Base-by-base conservation (phyloP, 2,113 vertebrate genomes). In the Platichthys stellatus region DNA sequence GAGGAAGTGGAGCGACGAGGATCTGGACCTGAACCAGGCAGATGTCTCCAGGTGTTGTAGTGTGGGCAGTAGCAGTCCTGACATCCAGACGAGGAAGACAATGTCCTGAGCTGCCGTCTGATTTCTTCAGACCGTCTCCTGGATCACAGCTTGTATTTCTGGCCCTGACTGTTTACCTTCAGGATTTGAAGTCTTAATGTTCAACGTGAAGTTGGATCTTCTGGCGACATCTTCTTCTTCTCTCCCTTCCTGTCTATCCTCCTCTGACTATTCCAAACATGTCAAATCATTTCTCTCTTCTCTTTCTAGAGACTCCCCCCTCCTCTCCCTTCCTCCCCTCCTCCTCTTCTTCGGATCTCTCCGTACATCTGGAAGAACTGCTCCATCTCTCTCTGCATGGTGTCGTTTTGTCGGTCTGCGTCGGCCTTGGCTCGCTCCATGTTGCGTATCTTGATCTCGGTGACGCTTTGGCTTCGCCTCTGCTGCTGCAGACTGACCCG, bases 321-420 rank as follows among this genome's bases (percentile, higher is more conserved):
- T 24, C 57, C 69, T 72, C 73, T 49, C 31, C 49, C 68, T 26
- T 10, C 76, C 0, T 38, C 51, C 21, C 86, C 10, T 14, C 54
- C n/a, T 89, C 86, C 76, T 28, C 64, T 81, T 40, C 64, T 93
- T 70, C 80, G 31, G 31, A 7, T 82, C 76, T 94, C 91, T 60
- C 93, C 81, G 0, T 93, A 95, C 74, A 91, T 95, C 66, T 93
- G 82, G 66, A 95, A 96, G 84, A 95, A 95, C 43, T 93, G 73
- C 78, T 96, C 95, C 93, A 93, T 96, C 86, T 96, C 94, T 13
- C 65, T 90, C 76, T 96, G 94, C 61, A 96, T 92, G 0, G 49
- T 84, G 77, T 84, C 12, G 24, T 97, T 96, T 21, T 90, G 88
- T 31, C 65, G 91, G 89, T 96, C 94, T 0, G 94, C 94, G 2